Conservation (phyloP, 2,888 invertebrate species). For the Euzetes globulus region DNA sequence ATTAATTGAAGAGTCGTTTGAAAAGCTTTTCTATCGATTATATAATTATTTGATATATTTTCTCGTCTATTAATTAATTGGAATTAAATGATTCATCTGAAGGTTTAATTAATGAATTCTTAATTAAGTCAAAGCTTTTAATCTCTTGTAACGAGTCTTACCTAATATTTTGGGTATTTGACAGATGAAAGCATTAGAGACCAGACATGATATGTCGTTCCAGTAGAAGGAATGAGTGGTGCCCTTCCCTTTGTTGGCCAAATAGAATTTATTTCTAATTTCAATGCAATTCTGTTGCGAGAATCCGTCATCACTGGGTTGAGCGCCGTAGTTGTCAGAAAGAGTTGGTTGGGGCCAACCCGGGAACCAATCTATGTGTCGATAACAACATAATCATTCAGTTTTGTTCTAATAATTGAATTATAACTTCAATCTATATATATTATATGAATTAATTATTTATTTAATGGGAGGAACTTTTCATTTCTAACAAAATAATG, state of each 20-base stretch:
- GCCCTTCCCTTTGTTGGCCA: constrained; percentile 44
- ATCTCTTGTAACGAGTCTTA: background rate
- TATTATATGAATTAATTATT: too few relatives aligned
- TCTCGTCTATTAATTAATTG: too few relatives aligned
- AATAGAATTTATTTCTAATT: constrained; percentile 59
- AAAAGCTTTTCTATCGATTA: too few relatives aligned
- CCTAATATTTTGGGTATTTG: constrained; percentile 53
- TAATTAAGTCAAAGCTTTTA: background rate
- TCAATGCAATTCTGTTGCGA: constrained; percentile 75
- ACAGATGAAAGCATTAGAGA: constrained; percentile 66
- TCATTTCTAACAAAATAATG: too few relatives aligned
- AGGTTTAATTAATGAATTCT: background rate
- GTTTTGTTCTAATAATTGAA: too few relatives aligned
- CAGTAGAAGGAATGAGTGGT: constrained; percentile 60
- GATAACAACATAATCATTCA: background rate
- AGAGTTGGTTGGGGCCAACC: constrained; percentile 63
- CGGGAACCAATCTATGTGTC: constrained; percentile 66
- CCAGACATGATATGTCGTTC: constrained; percentile 70
- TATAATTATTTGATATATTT: too few relatives aligned
- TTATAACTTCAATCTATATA: too few relatives aligned
- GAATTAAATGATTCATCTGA: too few relatives aligned
- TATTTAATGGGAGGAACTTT: too few relatives aligned
- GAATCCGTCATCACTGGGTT: constrained; percentile 74
- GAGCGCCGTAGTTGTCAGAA: constrained; percentile 53
- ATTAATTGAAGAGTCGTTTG: too few relatives aligned